Base-by-base conservation (phyloP, 2,113 vertebrate genomes). In the Pollachius pollachius region DNA sequence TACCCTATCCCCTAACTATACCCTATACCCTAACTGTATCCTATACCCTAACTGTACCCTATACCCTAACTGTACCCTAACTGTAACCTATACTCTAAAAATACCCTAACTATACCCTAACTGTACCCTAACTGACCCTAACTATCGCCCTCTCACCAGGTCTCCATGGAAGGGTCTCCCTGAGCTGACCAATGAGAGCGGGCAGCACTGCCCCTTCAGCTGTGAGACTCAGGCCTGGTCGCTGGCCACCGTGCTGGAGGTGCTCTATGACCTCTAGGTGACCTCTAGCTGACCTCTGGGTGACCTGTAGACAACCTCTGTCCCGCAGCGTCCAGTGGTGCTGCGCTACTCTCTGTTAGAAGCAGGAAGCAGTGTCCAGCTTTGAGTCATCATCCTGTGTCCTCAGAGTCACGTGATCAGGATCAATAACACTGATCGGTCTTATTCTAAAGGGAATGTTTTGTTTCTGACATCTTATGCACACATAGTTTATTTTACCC, bases 151-250 rank as follows among this genome's bases (percentile, higher is more conserved):
- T 15, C 13, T 5, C 34, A 74, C 68, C 58, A 99, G 97, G 84
- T 99, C 97, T 18, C 92, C 93, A 1, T 99, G 97, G 97, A 99
- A 96, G 83, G 97, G 97, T 58, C 94, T 99, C 68, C 97, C 97
- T 18, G 97, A 99, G 78, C 89, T 99, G 79, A 99, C 97, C 80
- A 98, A 99, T 86, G 95, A 97, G 79, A 96, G 95, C 4, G 97
- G 96, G 64, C 94, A 94, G 48, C 90, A 94, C 84, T 99, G 97
- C 62, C 90, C 95, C 1, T 99, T 98, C 80, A 98, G 96, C 91
- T 99, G 97, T 87, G 97, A 99, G 91, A 95, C 94, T 15, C 97
- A 99, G 87, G 97, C 97, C 67, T 98, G 97, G 97, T 97, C 96
- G 0, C 83, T 97, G 69, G 91, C 94, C 77, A 88, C 90, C 4